Base-by-base conservation (phyloP, 1,140 invertebrate genomes). In the Papilio polyxenes region DNA sequence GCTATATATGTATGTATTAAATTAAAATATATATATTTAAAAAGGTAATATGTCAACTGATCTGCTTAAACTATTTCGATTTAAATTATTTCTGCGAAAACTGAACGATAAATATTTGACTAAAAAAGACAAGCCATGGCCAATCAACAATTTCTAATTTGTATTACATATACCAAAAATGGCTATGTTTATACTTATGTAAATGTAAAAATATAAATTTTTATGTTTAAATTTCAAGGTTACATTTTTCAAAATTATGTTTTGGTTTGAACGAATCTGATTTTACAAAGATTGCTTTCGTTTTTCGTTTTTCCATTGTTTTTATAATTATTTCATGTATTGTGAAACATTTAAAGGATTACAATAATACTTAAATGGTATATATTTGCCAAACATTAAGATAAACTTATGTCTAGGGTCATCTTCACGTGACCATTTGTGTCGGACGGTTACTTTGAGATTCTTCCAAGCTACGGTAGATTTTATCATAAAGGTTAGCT, bases 331-430 rank as follows among this genome's bases (percentile, higher is more conserved):
- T 20, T 0, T 59, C 40, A 44, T 3, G 40, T 59, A 59, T 59
- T 59, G n/a, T 2, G 56, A n/a, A 59, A 59, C 8, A 59, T 59
- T 59, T 59, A 59, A 59, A 59, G n/a, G 56, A 2, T 59, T 72
- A 37, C 65, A 31, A 72, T 72, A 37, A 37, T 72, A 23, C 31
- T 11, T 37, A 72, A 37, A 72, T 15, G 62, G 23, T 37, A 15
- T 13, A 72, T 40, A 37, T 72, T 37, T 37, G 13, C 13, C 65
- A 37, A 72, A 72, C 5, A 2, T 72, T 72, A 37, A 31, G 65
- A 72, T 72, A 40, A 72, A 72, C 65, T 72, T 72, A 40, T 72
- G 65, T 72, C 65, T 72, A 37, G 65, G 65, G 65, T 72, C 65
- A 72, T 72, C 65, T 72, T 15, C 65, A 40, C 20, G 23, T 13